These are phyloP conservation scores for Caenorhabditis plicata DNA, from an alignment of 2,888 invertebrate genomes.

Conservation along the genomic window DNA sequence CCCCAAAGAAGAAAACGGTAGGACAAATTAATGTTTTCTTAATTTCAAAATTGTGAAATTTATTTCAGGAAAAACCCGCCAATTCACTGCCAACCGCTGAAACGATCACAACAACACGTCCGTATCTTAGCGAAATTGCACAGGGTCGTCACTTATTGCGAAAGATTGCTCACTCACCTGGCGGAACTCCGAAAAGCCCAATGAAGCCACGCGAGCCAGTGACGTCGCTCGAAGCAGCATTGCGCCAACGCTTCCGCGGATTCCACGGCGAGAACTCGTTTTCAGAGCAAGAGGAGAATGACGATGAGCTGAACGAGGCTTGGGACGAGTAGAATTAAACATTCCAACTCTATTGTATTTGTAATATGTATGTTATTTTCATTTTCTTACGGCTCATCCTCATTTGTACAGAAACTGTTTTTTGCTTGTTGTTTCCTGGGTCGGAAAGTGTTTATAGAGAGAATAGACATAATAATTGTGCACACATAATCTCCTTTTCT, in stretches of 20 bases:
- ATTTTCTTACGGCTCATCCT: too few relatives aligned
- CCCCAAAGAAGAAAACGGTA: background rate
- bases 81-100: conserved; percentile 13
- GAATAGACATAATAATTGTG: too few relatives aligned
- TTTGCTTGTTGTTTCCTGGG: too few relatives aligned
- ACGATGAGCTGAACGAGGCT: conserved; percentile 24
- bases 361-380: background rate
- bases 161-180: conserved; percentile 25
- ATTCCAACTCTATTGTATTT: background rate
- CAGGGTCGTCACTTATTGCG: conserved; percentile 23
- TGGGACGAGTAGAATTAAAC: conserved; percentile 21
- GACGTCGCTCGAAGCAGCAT: conserved; percentile 28
- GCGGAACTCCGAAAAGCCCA: conserved; percentile 15
- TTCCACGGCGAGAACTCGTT: conserved; percentile 31
- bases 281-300: conserved; percentile 32
- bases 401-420: too few relatives aligned
- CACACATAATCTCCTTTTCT: too few relatives aligned
- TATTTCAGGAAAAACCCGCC: too few relatives aligned
- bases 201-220: conserved; percentile 7
- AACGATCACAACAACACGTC: conserved; percentile 10
- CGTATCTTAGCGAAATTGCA: conserved; percentile 28
- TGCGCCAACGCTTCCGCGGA: conserved; percentile 29
- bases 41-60: too few relatives aligned
- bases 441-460: too few relatives aligned
- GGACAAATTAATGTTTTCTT: too few relatives aligned